These are phyloP conservation scores for Erythrocercus mccallii DNA, from an alignment of 2,113 vertebrate species.

Conservation along the genomic window DNA sequence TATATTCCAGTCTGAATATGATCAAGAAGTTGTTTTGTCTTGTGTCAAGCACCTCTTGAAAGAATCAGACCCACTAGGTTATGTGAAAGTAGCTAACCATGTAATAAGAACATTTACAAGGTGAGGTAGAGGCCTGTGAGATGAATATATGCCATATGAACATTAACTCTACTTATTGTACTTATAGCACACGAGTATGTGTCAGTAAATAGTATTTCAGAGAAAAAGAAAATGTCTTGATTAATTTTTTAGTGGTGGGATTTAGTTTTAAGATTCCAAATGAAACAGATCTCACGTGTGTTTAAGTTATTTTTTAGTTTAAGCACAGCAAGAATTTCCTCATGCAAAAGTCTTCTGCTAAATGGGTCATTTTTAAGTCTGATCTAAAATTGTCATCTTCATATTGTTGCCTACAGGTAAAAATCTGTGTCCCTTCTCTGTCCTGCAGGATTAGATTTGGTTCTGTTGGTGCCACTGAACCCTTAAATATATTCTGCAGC, in stretches of 20 bases:
- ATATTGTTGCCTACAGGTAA: slow-evolving; percentile 2
- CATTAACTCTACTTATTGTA: background rate
- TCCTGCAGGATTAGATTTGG: slow-evolving; percentile 1
- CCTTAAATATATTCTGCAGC: slow-evolving; percentile 23
- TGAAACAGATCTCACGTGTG: background rate
- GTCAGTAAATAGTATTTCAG: background rate
- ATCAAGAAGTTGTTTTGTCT: background rate
- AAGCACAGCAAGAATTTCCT: background rate
- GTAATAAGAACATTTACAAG: background rate
- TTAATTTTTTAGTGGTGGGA: background rate
- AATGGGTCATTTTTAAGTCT: background rate
- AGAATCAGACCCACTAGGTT: background rate
- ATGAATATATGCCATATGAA: background rate
- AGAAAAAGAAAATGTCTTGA: background rate
- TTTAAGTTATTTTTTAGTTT: background rate
- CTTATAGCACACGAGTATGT: background rate
- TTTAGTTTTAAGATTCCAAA: background rate
- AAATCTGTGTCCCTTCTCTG: slow-evolving; percentile 17
- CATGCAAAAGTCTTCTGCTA: background rate
- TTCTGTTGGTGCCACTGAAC: slow-evolving; percentile 15
- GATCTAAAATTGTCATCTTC: background rate
- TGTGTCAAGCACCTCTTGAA: background rate
- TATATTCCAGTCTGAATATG: background rate
- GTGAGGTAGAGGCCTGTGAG: background rate
- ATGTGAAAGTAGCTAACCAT: background rate